These are phyloP conservation scores for Caenorhabditis afra DNA, from an alignment of 2,888 invertebrate species.

Conservation along the genomic window DNA sequence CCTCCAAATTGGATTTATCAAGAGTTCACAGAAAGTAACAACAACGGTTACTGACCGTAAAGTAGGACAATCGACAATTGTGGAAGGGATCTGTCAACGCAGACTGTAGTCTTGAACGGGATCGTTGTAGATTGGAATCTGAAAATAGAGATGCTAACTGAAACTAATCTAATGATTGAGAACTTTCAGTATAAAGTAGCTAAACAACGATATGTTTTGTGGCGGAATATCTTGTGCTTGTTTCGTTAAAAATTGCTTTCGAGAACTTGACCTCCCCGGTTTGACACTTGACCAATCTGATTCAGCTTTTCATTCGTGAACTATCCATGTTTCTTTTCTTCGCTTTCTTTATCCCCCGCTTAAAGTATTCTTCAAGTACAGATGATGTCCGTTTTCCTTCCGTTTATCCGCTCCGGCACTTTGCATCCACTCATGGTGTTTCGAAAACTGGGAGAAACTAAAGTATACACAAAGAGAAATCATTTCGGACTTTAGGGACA, in stretches of 20 bases:
- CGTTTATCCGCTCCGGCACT: slow-evolving; percentile 42
- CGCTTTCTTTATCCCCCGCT: background rate
- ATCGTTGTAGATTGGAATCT: too few relatives aligned
- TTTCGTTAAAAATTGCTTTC: background rate
- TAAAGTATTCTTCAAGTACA: slow-evolving; percentile 26
- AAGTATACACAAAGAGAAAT: slow-evolving; percentile 49
- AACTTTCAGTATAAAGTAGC: background rate
- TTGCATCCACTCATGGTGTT: slow-evolving; percentile 34
- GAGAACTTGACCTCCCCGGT: slow-evolving; percentile 42
- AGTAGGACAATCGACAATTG: too few relatives aligned
- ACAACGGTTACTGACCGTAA: background rate
- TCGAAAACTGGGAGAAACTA: slow-evolving; percentile 49
- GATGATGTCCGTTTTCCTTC: slow-evolving; percentile 29
- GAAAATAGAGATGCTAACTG: too few relatives aligned
- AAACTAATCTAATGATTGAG: too few relatives aligned
- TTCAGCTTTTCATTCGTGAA: slow-evolving; percentile 36
- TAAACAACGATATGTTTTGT: too few relatives aligned
- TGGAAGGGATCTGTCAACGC: too few relatives aligned
- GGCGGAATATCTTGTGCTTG: too few relatives aligned
- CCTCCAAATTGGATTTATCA: slow-evolving; percentile 14
- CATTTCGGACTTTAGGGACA: slow-evolving; percentile 38
- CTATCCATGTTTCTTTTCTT: slow-evolving; percentile 18
- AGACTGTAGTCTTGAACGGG: too few relatives aligned
- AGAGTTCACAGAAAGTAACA: slow-evolving; percentile 7
- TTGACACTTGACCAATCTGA: slow-evolving; percentile 44